Evolutionary conservation across 2,113 vertebrate species (phyloP).

Genomic region (Epinephelus fuscoguttatus): DNA sequence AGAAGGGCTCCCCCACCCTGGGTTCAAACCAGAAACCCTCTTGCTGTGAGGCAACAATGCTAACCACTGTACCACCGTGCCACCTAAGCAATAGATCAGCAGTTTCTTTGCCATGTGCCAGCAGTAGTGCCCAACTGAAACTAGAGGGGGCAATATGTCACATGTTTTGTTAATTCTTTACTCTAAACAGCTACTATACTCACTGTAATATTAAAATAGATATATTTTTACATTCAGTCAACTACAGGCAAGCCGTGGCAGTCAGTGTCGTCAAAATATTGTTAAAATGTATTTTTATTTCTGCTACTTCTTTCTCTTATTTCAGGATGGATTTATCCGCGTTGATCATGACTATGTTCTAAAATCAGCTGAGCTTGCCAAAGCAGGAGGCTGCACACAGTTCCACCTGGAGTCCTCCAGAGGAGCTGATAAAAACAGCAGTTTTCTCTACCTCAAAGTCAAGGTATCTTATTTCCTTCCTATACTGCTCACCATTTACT

Average conservation of each 20-base stretch:
- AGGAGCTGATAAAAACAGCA: constrained; percentile 89
- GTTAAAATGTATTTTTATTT: neutral
- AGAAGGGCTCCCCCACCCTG: no score
- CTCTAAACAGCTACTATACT: no score
- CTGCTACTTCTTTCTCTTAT: neutral
- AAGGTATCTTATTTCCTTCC: constrained; percentile 85
- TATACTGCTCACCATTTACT: neutral
- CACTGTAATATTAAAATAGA: no score
- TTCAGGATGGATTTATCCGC: constrained; percentile 91
- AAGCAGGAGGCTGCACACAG: constrained; percentile 91
- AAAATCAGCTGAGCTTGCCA: constrained; percentile 91
- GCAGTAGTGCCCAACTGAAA: no score
- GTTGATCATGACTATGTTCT: constrained; percentile 95
- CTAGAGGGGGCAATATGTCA: no score
- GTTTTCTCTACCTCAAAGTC: constrained; percentile 90
- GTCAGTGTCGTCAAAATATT: neutral
- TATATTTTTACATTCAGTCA: neutral
- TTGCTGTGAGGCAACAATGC: no score
- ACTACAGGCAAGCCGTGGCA: no score
- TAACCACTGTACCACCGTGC: no score
- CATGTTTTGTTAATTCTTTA: no score
- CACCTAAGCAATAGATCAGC: no score
- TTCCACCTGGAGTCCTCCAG: constrained; percentile 91
- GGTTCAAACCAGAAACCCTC: no score
- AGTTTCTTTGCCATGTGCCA: no score